These are phyloP conservation scores for Brachyopa scutellaris DNA, from an alignment of 2,888 invertebrate species.

Conservation along the genomic window DNA sequence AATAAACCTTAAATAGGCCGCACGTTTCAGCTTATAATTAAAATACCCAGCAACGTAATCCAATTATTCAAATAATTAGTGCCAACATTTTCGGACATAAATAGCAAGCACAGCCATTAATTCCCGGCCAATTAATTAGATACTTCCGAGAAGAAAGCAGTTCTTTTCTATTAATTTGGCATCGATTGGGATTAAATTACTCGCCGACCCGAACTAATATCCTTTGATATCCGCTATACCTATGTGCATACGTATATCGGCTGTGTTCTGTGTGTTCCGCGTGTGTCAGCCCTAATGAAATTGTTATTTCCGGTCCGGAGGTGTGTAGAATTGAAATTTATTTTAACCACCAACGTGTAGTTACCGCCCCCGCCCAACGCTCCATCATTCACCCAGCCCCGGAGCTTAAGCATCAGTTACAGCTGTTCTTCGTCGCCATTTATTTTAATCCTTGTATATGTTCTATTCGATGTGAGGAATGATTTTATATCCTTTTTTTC, in stretches of 20 bases:
- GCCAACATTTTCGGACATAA: conserved; percentile 36
- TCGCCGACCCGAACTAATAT: conserved; percentile 57
- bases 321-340: conserved; percentile 70
- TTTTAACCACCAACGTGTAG: conserved; percentile 49
- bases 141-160: conserved; percentile 49
- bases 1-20: too few relatives aligned
- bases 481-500: conserved; percentile 43
- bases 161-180: conserved; percentile 70
- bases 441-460: conserved; percentile 64
- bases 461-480: conserved; percentile 44
- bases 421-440: conserved; percentile 70
- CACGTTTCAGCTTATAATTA: too few relatives aligned
- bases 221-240: conserved; percentile 35
- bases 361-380: neutral
- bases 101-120: conserved; percentile 51
- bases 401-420: conserved; percentile 68
- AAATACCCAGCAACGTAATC: conserved; percentile 11
- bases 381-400: conserved; percentile 30
- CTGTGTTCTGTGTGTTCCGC: conserved; percentile 40
- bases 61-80: conserved; percentile 47
- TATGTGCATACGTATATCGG: too few relatives aligned
- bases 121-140: conserved; percentile 62
- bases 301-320: conserved; percentile 67
- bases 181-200: conserved; percentile 71
- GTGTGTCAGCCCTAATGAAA: conserved; percentile 66